Evolutionary conservation across 2,888 invertebrate genomes (phyloP).

Genomic region (Deroplatys truncata): DNA sequence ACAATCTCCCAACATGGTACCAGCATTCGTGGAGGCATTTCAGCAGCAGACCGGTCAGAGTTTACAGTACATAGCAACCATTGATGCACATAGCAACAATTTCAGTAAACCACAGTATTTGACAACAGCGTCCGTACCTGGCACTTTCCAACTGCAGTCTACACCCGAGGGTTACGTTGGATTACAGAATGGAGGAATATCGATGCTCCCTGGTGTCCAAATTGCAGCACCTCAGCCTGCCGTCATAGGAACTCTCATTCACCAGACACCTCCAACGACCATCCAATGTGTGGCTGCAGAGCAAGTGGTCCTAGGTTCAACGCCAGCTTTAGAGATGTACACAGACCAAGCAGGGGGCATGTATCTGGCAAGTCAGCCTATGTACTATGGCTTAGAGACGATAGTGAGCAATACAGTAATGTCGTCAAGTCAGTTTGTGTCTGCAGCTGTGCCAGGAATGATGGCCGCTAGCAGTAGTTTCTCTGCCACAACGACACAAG

Average conservation of each 20-base stretch:
- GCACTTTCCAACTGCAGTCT: constrained; percentile 41
- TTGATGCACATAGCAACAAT: constrained; percentile 53
- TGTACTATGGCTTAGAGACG: constrained; percentile 79
- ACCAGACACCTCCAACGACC: constrained; percentile 48
- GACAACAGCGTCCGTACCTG: constrained; percentile 37
- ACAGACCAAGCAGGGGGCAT: constrained; percentile 49
- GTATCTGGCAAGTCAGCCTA: constrained; percentile 58
- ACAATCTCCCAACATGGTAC: constrained; percentile 55
- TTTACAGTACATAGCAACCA: constrained; percentile 71
- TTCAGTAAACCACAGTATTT: constrained; percentile 42
- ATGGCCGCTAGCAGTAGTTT: constrained; percentile 78
- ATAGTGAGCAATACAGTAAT: constrained; percentile 85
- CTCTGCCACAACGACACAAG: constrained; percentile 78
- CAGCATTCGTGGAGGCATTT: constrained; percentile 62
- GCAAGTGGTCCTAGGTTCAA: constrained; percentile 58
- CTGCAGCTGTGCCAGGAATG: constrained; percentile 69
- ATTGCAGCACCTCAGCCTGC: constrained; percentile 46
- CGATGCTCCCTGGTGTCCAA: constrained; percentile 38
- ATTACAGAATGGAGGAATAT: constrained; percentile 42
- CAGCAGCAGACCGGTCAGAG: constrained; percentile 67
- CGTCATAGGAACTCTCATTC: constrained; percentile 55
- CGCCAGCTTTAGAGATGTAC: constrained; percentile 61
- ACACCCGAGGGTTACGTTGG: constrained; percentile 41
- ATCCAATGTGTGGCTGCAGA: constrained; percentile 52
- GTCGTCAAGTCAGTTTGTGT: constrained; percentile 83